Base-by-base conservation (phyloP, 2,797 vertebrate species). In the Melanotaenia parkinsoni region DNA sequence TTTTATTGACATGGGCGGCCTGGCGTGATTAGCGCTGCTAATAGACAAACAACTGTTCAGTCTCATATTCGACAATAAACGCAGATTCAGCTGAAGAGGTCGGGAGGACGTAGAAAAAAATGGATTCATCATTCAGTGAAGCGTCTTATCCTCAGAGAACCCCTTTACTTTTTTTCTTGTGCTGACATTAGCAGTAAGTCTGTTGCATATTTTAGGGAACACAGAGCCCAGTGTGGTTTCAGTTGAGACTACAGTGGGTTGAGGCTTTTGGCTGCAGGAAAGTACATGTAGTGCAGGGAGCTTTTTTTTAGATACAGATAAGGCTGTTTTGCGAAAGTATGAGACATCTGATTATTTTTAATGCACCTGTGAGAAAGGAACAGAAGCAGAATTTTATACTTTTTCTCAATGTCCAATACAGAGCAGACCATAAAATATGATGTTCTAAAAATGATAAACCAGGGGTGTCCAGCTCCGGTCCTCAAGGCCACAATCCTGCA, bases 1-100 rank as follows among this genome's bases (percentile, higher is more conserved):
- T 72, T 88, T 86, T 84, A 88, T 86, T 87, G 87, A 86, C 89
- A 74, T 0, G 67, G 66, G 54, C 70, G 74, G 63, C 81, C 78
- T 66, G 0, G 58, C 20, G 74, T 72, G 77, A 89, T 89, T 83
- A 85, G 72, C 12, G n/a, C 20, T 3, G 38, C 73, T 83, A 88
- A 88, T 64, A 72, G 70, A 80, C 67, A 83, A 88, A 89, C 84
- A 84, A 76, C 62, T 70, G 80, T 81, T 77, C 37, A 4, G 1
- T 30, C 51, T 75, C 32, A 14, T 63, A 54, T 79, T 47, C 3
- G n/a, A 72, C 78, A n/a, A 58, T 63, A n/a, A 1, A 37, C n/a
- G 53, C 43, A 24, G 43, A 32, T 14, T 50, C 40, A 47, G 32
- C 67, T 3, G 43, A n/a, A 40, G 58, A 35, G 74, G 30, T 22